Percentiles rank a stretch among this genome's conserved stretches.
These are phyloP conservation scores for Lamellibrachia luymesi DNA, from an alignment of 1,140 invertebrate genomes.

Conservation along the genomic window DNA sequence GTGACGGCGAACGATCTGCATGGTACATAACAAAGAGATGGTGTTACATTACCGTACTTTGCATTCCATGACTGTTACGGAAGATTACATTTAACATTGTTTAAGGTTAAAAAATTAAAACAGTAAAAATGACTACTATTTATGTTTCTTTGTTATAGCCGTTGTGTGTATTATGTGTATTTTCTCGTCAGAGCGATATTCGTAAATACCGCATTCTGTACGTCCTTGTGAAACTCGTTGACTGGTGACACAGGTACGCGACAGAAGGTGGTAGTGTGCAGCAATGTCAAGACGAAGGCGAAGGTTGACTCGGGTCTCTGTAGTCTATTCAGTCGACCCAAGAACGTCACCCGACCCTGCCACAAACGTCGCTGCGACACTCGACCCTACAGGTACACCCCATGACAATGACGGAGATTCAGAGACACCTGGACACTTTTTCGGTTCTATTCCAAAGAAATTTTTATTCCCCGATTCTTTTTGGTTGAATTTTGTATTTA, in stretches of 20 bases:
- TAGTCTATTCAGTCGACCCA: conserved; percentile 14
- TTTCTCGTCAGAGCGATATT: background rate
- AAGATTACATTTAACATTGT: background rate
- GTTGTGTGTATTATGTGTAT: background rate
- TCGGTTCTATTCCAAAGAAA: too few species aligned
- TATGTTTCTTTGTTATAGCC: background rate
- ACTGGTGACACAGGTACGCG: background rate
- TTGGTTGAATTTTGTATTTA: background rate
- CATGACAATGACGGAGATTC: background rate
- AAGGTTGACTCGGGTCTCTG: conserved; percentile 18
- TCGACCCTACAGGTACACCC: background rate
- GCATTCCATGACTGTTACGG: background rate
- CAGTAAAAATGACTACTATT: background rate
- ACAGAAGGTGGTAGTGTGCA: conserved; percentile 10
- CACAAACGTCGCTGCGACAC: conserved; percentile 14
- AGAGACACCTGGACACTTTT: background rate
- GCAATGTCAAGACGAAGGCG: background rate
- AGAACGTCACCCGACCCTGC: conserved; percentile 11
- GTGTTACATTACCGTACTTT: background rate
- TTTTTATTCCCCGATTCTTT: too few species aligned
- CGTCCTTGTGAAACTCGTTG: background rate
- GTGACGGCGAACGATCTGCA: background rate
- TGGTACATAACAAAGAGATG: background rate
- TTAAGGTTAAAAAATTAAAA: background rate
- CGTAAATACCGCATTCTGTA: background rate